phyloP scores from a whole-genome alignment of 2,797 vertebrate species.

The Silurus aristotelis region DNA sequence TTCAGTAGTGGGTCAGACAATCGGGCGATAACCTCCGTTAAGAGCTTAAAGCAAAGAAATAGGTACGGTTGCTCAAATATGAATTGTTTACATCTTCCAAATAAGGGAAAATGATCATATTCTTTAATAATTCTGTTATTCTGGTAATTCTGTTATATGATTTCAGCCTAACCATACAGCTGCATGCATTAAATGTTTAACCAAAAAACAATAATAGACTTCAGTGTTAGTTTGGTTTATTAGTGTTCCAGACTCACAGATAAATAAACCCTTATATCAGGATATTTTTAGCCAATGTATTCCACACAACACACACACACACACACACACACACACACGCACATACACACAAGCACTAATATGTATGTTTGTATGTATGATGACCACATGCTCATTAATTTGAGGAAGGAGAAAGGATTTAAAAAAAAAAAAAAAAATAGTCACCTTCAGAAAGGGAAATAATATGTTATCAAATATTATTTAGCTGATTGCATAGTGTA shows the following conservation, averaged over 20 bases:
- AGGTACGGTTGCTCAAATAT: background rate
- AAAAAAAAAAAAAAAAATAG: slow-evolving; percentile 36
- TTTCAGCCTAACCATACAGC: background rate
- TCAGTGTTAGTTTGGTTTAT: background rate
- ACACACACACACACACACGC: background rate
- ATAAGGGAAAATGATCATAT: background rate
- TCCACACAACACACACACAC: background rate
- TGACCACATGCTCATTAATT: slow-evolving; percentile 78
- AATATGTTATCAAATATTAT: slow-evolving; percentile 28
- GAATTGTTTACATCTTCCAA: background rate
- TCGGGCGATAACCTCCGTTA: background rate
- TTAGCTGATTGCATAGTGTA: background rate
- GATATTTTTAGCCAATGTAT: background rate
- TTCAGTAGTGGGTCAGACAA: background rate
- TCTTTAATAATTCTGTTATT: background rate
- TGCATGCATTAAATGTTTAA: background rate
- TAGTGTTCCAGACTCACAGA: background rate
- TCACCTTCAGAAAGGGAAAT: slow-evolving; percentile 49
- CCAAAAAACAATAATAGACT: background rate
- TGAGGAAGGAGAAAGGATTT: slow-evolving; percentile 60
- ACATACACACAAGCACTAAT: no score
- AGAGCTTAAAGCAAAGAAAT: background rate
- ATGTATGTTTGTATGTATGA: slow-evolving; percentile 75
- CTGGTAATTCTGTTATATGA: background rate
- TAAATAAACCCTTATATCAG: background rate